A percentile compares a stretch with the other conserved stretches of the same genome.
phyloP scores from a whole-genome alignment of 2,113 vertebrate genomes.

The Gallinago jamesoni region DNA sequence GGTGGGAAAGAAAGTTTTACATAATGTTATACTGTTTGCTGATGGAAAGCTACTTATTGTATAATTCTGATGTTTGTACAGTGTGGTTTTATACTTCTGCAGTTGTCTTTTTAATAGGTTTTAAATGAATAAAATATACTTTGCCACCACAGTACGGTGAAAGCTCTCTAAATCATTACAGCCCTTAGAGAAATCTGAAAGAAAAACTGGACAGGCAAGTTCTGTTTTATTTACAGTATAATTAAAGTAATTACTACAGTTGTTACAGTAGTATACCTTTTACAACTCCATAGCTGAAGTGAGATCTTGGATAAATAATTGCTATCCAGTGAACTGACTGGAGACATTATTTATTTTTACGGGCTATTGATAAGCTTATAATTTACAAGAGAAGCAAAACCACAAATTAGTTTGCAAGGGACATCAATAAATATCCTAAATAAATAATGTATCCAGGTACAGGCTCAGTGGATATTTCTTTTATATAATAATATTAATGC shows the following conservation, averaged over 20 bases:
- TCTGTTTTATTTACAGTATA: slow-evolving; percentile 38
- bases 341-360: slow-evolving; percentile 31
- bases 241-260: slow-evolving; percentile 33
- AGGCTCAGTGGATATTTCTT: neutral
- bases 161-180: slow-evolving; percentile 1
- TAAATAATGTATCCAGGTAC: neutral
- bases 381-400: neutral
- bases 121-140: slow-evolving; percentile 40
- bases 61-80: neutral
- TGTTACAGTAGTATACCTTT: neutral
- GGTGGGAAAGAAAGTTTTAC: neutral
- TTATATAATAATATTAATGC: neutral
- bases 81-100: neutral
- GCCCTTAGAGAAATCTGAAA: neutral
- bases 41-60: neutral
- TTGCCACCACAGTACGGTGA: neutral
- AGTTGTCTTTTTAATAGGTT: slow-evolving; percentile 19
- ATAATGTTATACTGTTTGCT: neutral
- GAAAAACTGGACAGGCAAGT: neutral
- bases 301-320: slow-evolving; percentile 24
- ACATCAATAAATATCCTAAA: neutral
- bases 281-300: neutral
- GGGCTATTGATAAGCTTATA: neutral
- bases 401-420: neutral
- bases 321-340: neutral